Base-by-base conservation (phyloP, 2,797 vertebrate genomes). In the Botia almorhae region DNA sequence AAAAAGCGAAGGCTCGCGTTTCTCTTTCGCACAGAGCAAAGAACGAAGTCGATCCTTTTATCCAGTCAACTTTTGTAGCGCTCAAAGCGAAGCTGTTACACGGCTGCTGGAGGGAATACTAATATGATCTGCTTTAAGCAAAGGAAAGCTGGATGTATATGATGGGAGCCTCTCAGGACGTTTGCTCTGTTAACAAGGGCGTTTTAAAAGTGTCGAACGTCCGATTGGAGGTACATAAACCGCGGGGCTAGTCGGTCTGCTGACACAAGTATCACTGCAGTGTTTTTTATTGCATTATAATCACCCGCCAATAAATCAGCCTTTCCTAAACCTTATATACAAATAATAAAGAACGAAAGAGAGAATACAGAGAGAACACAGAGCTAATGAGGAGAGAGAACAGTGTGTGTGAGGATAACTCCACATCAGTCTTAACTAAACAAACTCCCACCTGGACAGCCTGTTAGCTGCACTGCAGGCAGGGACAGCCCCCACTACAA, bases 21-120 rank as follows among this genome's bases (percentile, higher is more conserved):
- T 68, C 69, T 73, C 68, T 74, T 60, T 91, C 87, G 89, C 85
- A 85, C 83, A 86, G 76, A 50, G 81, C 87, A 86, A 26, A 90
- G 86, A 88, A 84, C 70, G 84, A 88, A 94, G 88, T 84, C 85
- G 82, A 0, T 75, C 48, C 85, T 93, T 91, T 92, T 80, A 90
- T 89, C 88, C 83, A 33, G 64, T 87, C 88, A 92, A 91, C 90
- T 91, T 90, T 87, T 86, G 84, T 87, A 78, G 88, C 76, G 21
- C 83, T 88, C 83, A 87, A 88, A 83, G 84, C 64, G 51, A 53
- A 83, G 81, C 83, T 90, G 83, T 81, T 68, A 76, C 36, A 0
- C 16, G 16, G 81, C 8, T 61, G 69, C 39, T 69, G 71, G 39
- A 81, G 87, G 69, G 91, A 91, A 93, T 91, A 92, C 88, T 87